phyloP scores from a whole-genome alignment of 2,113 vertebrate species.

The Piprites chloris region DNA sequence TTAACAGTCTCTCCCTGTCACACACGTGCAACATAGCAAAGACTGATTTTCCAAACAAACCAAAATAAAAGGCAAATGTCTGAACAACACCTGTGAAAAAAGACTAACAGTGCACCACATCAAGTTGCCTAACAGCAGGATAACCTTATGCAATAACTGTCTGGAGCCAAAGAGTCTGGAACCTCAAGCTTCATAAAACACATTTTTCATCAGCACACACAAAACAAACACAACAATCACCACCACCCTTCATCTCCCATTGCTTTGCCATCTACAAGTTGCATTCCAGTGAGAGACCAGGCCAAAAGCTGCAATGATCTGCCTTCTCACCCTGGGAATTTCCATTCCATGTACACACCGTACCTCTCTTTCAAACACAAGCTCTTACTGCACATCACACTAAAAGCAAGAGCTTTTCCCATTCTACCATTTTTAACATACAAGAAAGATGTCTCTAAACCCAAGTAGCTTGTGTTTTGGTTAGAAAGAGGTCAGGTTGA shows the following conservation, averaged over 20 bases:
- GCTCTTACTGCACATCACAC: background rate
- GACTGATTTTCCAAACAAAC: background rate
- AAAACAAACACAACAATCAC: background rate
- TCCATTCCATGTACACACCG: background rate
- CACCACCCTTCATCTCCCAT: background rate
- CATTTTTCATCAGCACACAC: background rate
- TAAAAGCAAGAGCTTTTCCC: background rate
- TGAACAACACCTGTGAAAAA: background rate
- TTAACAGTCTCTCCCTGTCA: background rate
- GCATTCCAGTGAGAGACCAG: background rate
- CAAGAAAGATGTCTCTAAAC: background rate
- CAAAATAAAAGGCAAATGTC: background rate
- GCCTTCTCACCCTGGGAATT: background rate
- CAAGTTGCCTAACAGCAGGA: background rate
- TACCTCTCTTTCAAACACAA: background rate
- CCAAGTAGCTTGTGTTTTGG: background rate
- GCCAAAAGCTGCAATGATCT: background rate
- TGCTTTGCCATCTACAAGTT: background rate
- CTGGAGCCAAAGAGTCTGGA: slow-evolving; percentile 17
- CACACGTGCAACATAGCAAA: fast-evolving
- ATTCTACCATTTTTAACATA: background rate
- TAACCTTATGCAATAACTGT: background rate
- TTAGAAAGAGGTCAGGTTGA: background rate
- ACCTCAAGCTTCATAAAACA: background rate
- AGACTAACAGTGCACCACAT: background rate